These are phyloP conservation scores for Orchesella cincta DNA, from an alignment of 1,140 invertebrate genomes.

Conservation along the genomic window DNA sequence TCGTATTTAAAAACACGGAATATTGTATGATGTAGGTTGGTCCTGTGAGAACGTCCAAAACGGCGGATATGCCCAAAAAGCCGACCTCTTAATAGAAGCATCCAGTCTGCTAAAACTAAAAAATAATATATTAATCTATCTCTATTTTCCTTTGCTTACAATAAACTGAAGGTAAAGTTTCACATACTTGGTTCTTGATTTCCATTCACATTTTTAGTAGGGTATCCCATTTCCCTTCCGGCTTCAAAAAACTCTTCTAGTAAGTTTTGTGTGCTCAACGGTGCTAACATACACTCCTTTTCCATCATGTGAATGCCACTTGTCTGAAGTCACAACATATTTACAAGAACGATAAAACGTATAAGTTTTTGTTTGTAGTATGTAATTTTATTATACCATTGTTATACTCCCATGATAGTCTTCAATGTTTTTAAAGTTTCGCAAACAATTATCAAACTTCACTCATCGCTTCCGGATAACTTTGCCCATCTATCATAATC, in stretches of 20 bases:
- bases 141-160: not conserved
- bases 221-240: conserved; percentile 83
- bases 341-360: not conserved
- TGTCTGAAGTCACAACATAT: not conserved
- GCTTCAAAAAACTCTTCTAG: conserved; percentile 82
- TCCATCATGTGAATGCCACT: not conserved
- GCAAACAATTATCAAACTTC: conserved; percentile 60
- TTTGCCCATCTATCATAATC: conserved; percentile 63
- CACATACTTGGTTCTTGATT: conserved; percentile 72
- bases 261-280: conserved; percentile 67
- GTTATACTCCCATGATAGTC: conserved; percentile 32
- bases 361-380: too few species aligned
- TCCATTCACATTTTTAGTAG: conserved; percentile 84
- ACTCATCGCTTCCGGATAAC: conserved; percentile 58
- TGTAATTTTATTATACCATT: conserved; percentile 17
- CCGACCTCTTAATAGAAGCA: conserved; percentile 66
- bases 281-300: conserved; percentile 5
- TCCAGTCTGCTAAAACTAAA: conserved; percentile 68
- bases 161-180: not conserved
- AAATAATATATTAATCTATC: not conserved
- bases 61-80: conserved; percentile 71
- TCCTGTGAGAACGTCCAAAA: conserved; percentile 67
- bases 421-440: too few species aligned
- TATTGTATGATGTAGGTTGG: conserved; percentile 67
- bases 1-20: conserved; percentile 61